Evolutionary conservation across 1,140 invertebrate genomes (phyloP).

Genomic region (Agrilus planipennis): DNA sequence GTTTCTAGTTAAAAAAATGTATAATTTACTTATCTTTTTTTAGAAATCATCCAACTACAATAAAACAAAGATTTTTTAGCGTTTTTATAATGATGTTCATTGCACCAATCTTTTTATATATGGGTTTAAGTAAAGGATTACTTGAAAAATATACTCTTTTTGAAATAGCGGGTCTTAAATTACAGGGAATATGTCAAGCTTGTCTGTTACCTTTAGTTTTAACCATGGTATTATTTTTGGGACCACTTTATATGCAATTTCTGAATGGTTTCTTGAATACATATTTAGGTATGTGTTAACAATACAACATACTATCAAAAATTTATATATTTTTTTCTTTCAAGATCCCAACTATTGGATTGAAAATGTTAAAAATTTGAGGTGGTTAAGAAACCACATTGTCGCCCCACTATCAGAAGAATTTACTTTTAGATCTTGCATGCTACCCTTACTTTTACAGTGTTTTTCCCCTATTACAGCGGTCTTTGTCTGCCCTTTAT

Average conservation of each 20-base stretch:
- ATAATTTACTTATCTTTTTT: slow-evolving; percentile 31
- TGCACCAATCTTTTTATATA: slow-evolving; percentile 63
- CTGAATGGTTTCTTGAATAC: slow-evolving; percentile 55
- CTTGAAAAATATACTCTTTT: slow-evolving; percentile 49
- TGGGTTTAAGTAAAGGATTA: slow-evolving; percentile 47
- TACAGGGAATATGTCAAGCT: slow-evolving; percentile 60
- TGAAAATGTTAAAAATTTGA: slow-evolving; percentile 54
- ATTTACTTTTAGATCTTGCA: slow-evolving; percentile 79
- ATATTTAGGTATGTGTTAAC: slow-evolving; percentile 47
- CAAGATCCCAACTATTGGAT: slow-evolving; percentile 67
- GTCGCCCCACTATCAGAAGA: slow-evolving; percentile 91
- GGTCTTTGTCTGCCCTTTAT: slow-evolving; percentile 76
- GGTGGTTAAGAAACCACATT: slow-evolving; percentile 81
- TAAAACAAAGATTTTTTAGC: slow-evolving; percentile 78
- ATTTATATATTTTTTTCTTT: slow-evolving; percentile 10
- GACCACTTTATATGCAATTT: slow-evolving; percentile 63
- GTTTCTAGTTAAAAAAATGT: too few species aligned
- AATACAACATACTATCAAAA: background rate
- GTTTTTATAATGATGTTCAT: slow-evolving; percentile 68
- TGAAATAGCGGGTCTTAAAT: slow-evolving; percentile 64
- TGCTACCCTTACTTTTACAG: slow-evolving; percentile 80
- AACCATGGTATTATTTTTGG: slow-evolving; percentile 75
- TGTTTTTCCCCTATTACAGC: slow-evolving; percentile 63
- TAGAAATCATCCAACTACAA: slow-evolving; percentile 79
- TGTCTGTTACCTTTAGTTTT: slow-evolving; percentile 62